Evolutionary conservation across 1,140 invertebrate species (phyloP), one percentile per base, ranked within the genome.

Genomic region (Heliconius eleuchia): DNA sequence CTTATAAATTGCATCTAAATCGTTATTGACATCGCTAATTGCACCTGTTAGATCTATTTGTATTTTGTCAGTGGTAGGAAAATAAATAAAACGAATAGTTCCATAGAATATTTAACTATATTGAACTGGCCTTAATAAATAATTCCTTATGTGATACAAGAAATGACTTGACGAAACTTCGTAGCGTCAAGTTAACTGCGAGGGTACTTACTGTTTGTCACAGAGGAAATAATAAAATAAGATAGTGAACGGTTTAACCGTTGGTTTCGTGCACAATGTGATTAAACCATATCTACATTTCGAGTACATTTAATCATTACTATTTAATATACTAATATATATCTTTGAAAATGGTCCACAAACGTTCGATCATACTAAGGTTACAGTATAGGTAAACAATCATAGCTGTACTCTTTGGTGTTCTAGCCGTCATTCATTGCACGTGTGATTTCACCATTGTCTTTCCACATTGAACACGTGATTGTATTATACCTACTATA

Each of bases 401-500:
- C 85, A 83, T 85, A 84, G 83, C 82, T 84, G 81, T 87, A 87
- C 81, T 93, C 92, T 94, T 94, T 94, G 92, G 92, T 93, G 92
- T 89, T 93, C 92, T 94, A 94, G 92, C 92, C 91, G 92, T 90
- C 91, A 85, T 81, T 82, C 78, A 84, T 84, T 86, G 83, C 80
- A 86, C 82, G 81, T 82, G 78, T 76, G 55, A 78, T 78, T 79
- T 75, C 77, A 80, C 80, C 66, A 74, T 79, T 73, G 75, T 71
- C 73, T 73, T 78, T 83, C 78, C 74, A 76, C 74, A 83, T 79
- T 83, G 74, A 82, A 82, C 81, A 86, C 77, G 80, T 80, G 80
- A 82, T 77, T 82, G 75, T 77, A 74, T 73, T 80, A 84, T 83
- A 84, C 79, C 80, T 82, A 79, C 71, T 82, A 66, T 66, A 66